These are phyloP conservation scores for Gymnocypris eckloni DNA, from an alignment of 2,797 vertebrate genomes.

Conservation along the genomic window DNA sequence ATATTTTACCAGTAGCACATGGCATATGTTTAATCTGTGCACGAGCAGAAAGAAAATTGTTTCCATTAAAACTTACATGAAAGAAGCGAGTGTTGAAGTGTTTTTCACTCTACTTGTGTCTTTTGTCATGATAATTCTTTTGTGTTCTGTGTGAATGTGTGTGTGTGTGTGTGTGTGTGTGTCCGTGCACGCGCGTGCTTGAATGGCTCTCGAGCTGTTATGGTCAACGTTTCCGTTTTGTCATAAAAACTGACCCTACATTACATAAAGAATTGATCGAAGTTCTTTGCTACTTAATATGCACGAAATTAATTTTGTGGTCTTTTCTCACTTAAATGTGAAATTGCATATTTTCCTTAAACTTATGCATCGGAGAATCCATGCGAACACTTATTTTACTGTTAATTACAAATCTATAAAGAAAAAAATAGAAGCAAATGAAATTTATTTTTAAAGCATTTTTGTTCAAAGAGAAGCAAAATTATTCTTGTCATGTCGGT, in stretches of 20 bases:
- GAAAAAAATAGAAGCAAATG: neutral
- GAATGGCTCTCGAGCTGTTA: conserved; percentile 19
- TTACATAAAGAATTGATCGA: neutral
- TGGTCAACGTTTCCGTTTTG: conserved; percentile 45
- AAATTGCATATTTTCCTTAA: neutral
- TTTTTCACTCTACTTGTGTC: conserved; percentile 55
- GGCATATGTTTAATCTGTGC: conserved; percentile 36
- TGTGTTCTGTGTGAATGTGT: conserved; percentile 50
- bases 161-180: conserved; percentile 35
- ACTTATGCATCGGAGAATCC: neutral
- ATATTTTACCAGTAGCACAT: conserved; percentile 38
- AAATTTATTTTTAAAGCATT: neutral
- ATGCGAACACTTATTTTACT: neutral
- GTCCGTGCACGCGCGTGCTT: conserved; percentile 31
- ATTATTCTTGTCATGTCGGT: neutral
- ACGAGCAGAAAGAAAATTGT: conserved; percentile 28
- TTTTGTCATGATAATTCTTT: conserved; percentile 68
- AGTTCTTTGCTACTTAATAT: neutral
- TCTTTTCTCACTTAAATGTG: neutral
- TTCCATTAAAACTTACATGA: conserved; percentile 46
- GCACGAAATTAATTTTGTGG: neutral
- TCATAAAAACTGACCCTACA: conserved; percentile 21
- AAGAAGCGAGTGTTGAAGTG: conserved; percentile 47
- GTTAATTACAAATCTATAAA: neutral
- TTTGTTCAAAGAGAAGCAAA: neutral